Base-by-base conservation (phyloP, 2,797 vertebrate species). In the Corythornis leucogaster region DNA sequence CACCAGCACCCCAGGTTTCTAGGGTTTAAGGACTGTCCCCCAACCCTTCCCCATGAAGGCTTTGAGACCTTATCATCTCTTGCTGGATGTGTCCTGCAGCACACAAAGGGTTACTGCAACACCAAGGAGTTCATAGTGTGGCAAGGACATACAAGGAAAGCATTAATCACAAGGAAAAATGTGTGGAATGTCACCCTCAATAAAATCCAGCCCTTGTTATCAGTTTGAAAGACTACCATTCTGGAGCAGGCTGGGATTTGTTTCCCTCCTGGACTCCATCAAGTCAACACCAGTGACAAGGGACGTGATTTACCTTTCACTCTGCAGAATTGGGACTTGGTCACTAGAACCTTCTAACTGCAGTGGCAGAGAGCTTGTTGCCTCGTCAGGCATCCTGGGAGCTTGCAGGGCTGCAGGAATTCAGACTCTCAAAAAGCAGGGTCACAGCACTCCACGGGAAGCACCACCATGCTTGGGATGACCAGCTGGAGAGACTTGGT, bases 171-270 rank as follows among this genome's bases (percentile, higher is more conserved):
- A 3, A 48, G 58, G 64, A 84, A 82, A 90, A 94, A 95, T 86
- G 85, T n/a, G 24, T 81, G 88, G 92, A 92, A 94, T 94, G 91
- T 77, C 80, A 71, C 70, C 76, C 85, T 86, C 87, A 57, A 35
- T 74, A 89, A 90, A 93, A 88, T 67, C 90, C 66, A 74, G 55
- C 55, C 63, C 82, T 95, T 92, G 91, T 92, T 89, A 38, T 43
- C 76, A 51, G 66, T 45, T 46, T 89, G 78, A 86, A 62, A 69
- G 85, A 28, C 43, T 46, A 20, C 42, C n/a, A 35, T 73, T 81
- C 73, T 59, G 62, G 61, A 4, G 0, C 20, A 55, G 61, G 5
- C 79, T 22, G 15, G 48, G n/a, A 2, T 70, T 53, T 31, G 16
- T 54, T 63, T 66, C 61, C 53, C n/a, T 73, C 79, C 40, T 53